phyloP scores from a whole-genome alignment of 1,140 invertebrate species.

The Lucilia sericata region DNA sequence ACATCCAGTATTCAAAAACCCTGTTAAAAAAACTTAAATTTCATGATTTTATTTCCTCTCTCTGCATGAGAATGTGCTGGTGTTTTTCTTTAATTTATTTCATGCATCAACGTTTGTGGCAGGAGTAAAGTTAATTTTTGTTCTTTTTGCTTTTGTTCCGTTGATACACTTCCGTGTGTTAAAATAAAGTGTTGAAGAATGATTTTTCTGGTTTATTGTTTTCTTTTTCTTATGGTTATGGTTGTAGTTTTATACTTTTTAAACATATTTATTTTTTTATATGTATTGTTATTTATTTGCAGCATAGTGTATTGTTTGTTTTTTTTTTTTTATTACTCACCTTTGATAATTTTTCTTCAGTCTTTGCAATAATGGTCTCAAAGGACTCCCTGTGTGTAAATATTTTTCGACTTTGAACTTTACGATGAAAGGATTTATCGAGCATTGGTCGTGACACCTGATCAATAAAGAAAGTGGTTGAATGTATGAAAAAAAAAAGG shows the following conservation, averaged over 20 bases:
- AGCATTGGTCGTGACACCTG: conserved; percentile 86
- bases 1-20: too few relatives aligned
- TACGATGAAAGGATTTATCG: conserved; percentile 91
- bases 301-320: neutral
- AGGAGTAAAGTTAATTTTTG: too few relatives aligned
- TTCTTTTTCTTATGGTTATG: neutral
- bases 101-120: too few relatives aligned
- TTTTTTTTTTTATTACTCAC: conserved; percentile 68
- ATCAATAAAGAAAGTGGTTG: conserved; percentile 20
- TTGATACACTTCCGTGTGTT: neutral
- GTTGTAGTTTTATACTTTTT: neutral
- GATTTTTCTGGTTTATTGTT: conserved; percentile 11
- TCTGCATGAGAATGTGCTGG: too few relatives aligned
- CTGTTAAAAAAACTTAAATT: too few relatives aligned
- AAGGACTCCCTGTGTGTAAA: conserved; percentile 92
- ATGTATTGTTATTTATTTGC: neutral
- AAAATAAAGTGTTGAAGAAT: neutral
- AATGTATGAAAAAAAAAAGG: neutral
- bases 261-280: neutral
- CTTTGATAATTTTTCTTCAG: conserved; percentile 89
- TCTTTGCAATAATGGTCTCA: conserved; percentile 89
- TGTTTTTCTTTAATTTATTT: too few relatives aligned
- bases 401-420: conserved; percentile 92
- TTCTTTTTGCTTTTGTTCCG: too few relatives aligned
- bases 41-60: too few relatives aligned